Conservation (phyloP, 2,113 vertebrate genomes). For the Charadrius vociferus region DNA sequence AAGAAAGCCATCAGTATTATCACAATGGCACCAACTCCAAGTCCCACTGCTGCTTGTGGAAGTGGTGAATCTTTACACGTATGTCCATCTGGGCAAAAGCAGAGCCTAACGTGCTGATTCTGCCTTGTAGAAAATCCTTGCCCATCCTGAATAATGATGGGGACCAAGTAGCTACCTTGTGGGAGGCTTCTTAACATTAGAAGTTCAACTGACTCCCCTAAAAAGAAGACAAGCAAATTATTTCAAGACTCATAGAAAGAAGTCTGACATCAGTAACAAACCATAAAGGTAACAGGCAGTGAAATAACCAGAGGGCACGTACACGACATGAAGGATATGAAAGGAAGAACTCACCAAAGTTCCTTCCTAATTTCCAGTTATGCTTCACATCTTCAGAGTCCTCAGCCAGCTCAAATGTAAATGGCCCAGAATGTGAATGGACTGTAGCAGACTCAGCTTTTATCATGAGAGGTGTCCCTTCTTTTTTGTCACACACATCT, state of each 20-base stretch:
- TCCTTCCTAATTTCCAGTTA: conserved; percentile 72
- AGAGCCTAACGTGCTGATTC: conserved; percentile 65
- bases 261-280: background rate
- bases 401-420: conserved; percentile 71
- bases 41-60: background rate
- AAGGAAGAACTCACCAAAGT: conserved; percentile 14
- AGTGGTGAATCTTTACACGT: conserved; percentile 12
- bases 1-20: conserved; percentile 62
- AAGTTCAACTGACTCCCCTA: conserved; percentile 69
- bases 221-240: background rate
- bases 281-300: background rate
- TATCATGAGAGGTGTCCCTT: conserved; percentile 17
- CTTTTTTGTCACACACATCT: conserved; percentile 70
- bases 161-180: conserved; percentile 73
- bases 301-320: background rate
- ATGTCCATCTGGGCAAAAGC: conserved; percentile 56
- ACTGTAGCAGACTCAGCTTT: conserved; percentile 27
- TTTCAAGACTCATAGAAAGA: background rate
- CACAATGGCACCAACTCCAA: conserved; percentile 59
- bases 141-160: conserved; percentile 74
- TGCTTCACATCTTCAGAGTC: background rate
- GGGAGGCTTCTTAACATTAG: conserved; percentile 62
- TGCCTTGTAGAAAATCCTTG: conserved; percentile 59
- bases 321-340: too few relatives aligned
- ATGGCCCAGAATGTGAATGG: conserved; percentile 65